Base-by-base conservation (phyloP, 53 echinoderm and acorn worm genomes). In the Hippasteria phrygiana region DNA sequence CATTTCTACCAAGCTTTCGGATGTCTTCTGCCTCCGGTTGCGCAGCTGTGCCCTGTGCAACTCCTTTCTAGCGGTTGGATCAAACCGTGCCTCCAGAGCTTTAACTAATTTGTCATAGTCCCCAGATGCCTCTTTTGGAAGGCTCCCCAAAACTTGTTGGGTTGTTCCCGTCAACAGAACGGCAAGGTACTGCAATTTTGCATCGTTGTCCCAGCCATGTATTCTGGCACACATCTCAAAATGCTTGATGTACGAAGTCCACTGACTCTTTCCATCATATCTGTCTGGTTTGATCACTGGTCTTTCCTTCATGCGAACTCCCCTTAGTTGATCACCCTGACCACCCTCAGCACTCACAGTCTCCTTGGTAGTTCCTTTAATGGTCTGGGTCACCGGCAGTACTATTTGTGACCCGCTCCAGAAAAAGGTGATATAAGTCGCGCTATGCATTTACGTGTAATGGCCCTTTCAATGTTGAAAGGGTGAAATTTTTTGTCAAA, bases 171-270 rank as follows among this genome's bases (percentile, higher is more conserved):
- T 26, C 0, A 84, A 42, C 5, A 83, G 69, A 40, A 89, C 89
- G 12, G 92, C 92, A 7, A 92, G 77, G 41, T 69, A 89, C 53
- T 83, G 62, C 0, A 65, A 89, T 75, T 83, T 89, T 37, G 53
- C 75, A 0, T 35, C 36, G 22, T 74, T 39, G 55, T 59, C 59
- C 92, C 77, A 89, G 11, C 76, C 76, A 42, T 92, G 89, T 4
- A 83, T 39, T 43, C 37, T 48, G 1, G 84, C 77, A 35, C 82
- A 51, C 54, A 92, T 64, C 43, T 92, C 84, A 69, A 92, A 92
- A 18, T 92, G 92, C 14, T 29, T 75, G 34, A 65, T 16, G 55
- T 92, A 92, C 35, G 89, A 73, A 17, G 69, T 87, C 76, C 85
- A 83, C 14, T 62, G 78, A 10, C 75, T 69, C 32, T 39, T 88